Conservation (phyloP, 2,797 vertebrate species). For the Paedocypris micromegethes region DNA sequence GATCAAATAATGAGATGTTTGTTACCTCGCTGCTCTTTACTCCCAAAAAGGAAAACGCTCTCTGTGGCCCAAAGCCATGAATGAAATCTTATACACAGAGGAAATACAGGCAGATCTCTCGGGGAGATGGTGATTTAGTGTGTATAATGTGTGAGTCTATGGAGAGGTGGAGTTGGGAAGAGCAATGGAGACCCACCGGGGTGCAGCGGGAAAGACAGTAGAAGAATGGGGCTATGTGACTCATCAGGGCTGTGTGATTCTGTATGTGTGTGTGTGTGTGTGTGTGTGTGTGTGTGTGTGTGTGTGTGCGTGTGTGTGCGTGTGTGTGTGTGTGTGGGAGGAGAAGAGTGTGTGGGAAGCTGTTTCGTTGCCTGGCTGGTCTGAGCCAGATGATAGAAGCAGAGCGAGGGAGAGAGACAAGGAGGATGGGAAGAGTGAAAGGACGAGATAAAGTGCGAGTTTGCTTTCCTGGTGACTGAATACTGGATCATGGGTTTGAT, state of each 20-base stretch:
- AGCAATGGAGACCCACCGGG: conserved; percentile 58
- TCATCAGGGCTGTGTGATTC: conserved; percentile 58
- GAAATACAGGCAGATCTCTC: no score
- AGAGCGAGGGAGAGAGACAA: conserved; percentile 4
- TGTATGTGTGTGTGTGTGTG: conserved; percentile 52
- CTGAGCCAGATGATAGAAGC: conserved; percentile 52
- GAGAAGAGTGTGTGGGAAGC: conserved; percentile 69
- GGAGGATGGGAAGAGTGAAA: conserved; percentile 23
- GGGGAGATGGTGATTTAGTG: neutral
- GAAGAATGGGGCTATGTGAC: conserved; percentile 71
- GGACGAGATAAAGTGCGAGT: neutral
- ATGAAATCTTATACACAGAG: no score
- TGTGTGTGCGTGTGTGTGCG: conserved; percentile 56
- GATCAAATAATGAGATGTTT: conserved; percentile 58
- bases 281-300: conserved; percentile 56
- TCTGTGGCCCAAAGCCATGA: conserved; percentile 38
- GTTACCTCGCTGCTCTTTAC: conserved; percentile 31
- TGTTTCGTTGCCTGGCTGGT: conserved; percentile 66
- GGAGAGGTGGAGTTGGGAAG: conserved; percentile 49
- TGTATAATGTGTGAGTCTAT: conserved; percentile 29
- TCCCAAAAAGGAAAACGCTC: conserved; percentile 45
- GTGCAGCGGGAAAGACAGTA: conserved; percentile 66
- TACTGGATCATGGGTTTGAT: no score
- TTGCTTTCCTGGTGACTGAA: no score
- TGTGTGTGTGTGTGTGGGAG: conserved; percentile 71